Base-by-base conservation (phyloP, 2,113 vertebrate genomes). In the Abramis brama region DNA sequence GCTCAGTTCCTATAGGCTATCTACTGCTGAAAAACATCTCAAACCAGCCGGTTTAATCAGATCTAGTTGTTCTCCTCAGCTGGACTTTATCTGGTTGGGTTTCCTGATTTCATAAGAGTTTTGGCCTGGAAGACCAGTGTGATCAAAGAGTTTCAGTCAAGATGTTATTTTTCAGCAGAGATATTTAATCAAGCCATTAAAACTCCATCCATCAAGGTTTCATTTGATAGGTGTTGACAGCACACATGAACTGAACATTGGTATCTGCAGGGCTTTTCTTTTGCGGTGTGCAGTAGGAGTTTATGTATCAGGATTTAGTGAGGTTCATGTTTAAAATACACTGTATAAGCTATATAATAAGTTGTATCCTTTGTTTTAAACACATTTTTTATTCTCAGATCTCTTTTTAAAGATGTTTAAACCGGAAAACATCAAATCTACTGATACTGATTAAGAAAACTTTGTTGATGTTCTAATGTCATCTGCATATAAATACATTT, bases 161-260 rank as follows among this genome's bases (percentile, higher is more conserved):
- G 55, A 57, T 21, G 55, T 57, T 19, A 8, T 21, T 7, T 55
- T 57, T 57, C 6, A 8, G 6, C 2, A 57, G 55, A 7, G 52
- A 57, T 57, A 21, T 57, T 57, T 6, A 7, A 21, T 19, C 52
- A 19, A 57, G 55, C 55, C 19, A 30, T 19, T 43, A 43, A 43
- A 36, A n/a, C 17, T 43, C 4, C 4, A 25, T 23, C 15, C 13
- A 13, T 79, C 23, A 39, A 59, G 23, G 36, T 75, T 47, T 84
- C 8, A 74, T 59, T 74, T 45, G 30, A 79, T 64, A 30, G 45
- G 43, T 68, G 55, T 50, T 86, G 79, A 86, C 79, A 76, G 85
- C 70, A 55, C 70, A 52, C 21, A 59, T 75, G 27, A 86, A 50
- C 70, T 64, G 70, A 70, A 70, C 66, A 36, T 33, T 70, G 17